phyloP scores from a whole-genome alignment of 2,888 invertebrate species.

The Lepidocyrtinus sp. region DNA sequence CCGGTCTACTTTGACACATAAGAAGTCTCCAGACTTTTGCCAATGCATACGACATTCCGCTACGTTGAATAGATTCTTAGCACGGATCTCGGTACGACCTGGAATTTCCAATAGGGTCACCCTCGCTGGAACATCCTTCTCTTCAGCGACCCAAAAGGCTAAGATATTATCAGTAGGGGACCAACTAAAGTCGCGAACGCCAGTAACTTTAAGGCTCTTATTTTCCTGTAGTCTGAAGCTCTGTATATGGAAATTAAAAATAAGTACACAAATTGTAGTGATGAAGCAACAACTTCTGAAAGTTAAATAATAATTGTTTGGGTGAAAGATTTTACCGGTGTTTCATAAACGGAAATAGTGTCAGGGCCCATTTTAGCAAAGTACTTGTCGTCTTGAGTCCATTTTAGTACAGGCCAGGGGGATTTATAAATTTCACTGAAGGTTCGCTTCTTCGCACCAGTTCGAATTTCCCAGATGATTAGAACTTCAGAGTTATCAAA shows the following conservation, averaged over 20 bases:
- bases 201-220: conserved; percentile 92
- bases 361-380: conserved; percentile 91
- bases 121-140: conserved; percentile 95
- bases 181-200: conserved; percentile 97
- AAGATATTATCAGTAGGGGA: conserved; percentile 96
- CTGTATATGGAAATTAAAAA: conserved; percentile 72
- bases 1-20: conserved; percentile 95
- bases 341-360: conserved; percentile 93
- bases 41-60: conserved; percentile 99
- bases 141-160: conserved; percentile 99
- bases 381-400: conserved; percentile 96
- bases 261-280: background rate
- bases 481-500: conserved; percentile 82
- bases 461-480: conserved; percentile 97
- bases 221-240: conserved; percentile 95
- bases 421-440: conserved; percentile 86
- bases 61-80: conserved; percentile 97
- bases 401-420: conserved; percentile 94
- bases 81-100: conserved; percentile 89
- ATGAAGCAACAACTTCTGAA: conserved; percentile 1
- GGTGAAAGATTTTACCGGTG: conserved; percentile 79
- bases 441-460: conserved; percentile 92
- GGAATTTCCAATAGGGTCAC: conserved; percentile 95
- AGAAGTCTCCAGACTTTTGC: conserved; percentile 98
- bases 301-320: background rate